Conservation (phyloP, 2,113 vertebrate genomes). For the Cricetomys ansorgei region DNA sequence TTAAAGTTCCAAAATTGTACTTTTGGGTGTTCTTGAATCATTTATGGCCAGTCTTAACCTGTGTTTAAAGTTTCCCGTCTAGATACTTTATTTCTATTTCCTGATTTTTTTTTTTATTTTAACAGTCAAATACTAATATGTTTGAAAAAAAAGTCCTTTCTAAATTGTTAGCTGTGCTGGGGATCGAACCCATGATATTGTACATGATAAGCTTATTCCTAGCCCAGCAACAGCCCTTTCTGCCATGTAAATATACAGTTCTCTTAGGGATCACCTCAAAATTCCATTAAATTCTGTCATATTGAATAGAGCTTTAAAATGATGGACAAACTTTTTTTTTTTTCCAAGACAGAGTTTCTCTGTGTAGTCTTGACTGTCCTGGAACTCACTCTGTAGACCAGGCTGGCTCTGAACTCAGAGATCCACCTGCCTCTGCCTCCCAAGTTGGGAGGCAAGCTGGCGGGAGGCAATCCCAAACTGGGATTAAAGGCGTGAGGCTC, state of each 20-base stretch:
- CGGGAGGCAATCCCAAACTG: too few species aligned
- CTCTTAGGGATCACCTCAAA: background rate
- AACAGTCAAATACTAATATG: background rate
- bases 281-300: conserved; percentile 15
- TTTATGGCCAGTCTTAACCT: background rate
- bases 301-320: background rate
- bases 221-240: background rate
- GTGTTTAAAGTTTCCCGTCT: background rate
- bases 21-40: conserved; percentile 3
- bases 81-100: background rate
- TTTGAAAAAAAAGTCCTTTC: background rate
- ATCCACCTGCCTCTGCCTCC: background rate
- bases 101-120: conserved; percentile 12
- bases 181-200: background rate
- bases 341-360: background rate
- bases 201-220: background rate
- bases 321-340: background rate
- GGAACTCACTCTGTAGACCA: background rate
- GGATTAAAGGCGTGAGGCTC: background rate
- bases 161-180: background rate
- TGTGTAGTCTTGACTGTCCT: background rate
- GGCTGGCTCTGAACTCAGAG: background rate
- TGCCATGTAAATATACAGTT: background rate
- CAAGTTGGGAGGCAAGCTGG: too few species aligned
- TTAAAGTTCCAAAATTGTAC: background rate